phyloP scores from a whole-genome alignment of 2,888 invertebrate genomes.

The Rotaria macrura region DNA sequence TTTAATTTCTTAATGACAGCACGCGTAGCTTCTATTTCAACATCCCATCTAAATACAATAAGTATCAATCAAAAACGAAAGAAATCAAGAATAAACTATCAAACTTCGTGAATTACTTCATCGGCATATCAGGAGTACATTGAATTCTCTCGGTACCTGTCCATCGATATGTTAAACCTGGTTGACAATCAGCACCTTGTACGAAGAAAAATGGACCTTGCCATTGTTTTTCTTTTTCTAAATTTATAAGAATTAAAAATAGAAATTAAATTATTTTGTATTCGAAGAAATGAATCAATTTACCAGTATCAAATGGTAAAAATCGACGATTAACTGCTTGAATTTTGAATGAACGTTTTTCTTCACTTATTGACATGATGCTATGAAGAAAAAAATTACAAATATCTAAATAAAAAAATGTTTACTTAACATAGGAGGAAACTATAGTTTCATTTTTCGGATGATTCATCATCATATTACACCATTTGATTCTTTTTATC shows the following conservation, averaged over 20 bases:
- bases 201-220: slow-evolving; percentile 30
- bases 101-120: neutral
- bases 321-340: neutral
- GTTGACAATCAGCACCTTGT: slow-evolving; percentile 33
- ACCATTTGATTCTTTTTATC: neutral
- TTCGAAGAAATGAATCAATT: neutral
- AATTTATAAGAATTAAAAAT: too few species aligned
- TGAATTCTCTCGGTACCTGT: slow-evolving; percentile 35
- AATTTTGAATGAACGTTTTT: neutral
- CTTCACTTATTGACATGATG: neutral
- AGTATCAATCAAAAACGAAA: neutral
- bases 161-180: slow-evolving; percentile 34
- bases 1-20: slow-evolving; percentile 49
- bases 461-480: neutral
- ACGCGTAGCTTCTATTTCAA: slow-evolving; percentile 48
- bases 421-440: too few species aligned
- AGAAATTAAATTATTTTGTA: neutral
- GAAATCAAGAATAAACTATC: neutral
- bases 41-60: slow-evolving; percentile 43
- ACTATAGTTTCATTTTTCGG: too few species aligned
- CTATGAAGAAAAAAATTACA: too few species aligned
- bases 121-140: slow-evolving; percentile 25
- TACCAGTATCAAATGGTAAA: neutral
- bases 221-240: slow-evolving; percentile 33
- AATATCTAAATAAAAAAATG: too few species aligned